Evolutionary conservation across 2,888 invertebrate species (phyloP).

Genomic region (Dryocosmus kuriphilus): DNA sequence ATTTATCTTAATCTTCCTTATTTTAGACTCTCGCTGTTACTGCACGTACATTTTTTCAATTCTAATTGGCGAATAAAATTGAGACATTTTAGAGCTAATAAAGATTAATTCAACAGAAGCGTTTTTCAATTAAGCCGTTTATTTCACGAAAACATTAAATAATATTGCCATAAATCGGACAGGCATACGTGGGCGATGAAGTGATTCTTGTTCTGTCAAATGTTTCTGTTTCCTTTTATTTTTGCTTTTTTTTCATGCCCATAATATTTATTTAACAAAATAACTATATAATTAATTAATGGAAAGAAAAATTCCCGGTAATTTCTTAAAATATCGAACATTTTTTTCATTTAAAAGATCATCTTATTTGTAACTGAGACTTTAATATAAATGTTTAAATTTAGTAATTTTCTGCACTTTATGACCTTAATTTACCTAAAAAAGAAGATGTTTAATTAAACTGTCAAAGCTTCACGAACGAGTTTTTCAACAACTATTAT

Average conservation of each 20-base stretch:
- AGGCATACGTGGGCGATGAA: background rate
- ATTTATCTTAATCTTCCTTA: too few relatives aligned
- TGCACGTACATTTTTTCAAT: background rate
- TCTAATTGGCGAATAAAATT: background rate
- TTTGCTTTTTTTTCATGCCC: too few relatives aligned
- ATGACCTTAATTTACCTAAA: background rate
- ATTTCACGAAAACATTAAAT: background rate
- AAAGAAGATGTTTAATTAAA: background rate
- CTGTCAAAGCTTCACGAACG: too few relatives aligned
- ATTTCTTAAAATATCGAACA: too few relatives aligned
- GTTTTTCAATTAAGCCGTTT: background rate
- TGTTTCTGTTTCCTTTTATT: conserved; percentile 13
- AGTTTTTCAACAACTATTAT: background rate
- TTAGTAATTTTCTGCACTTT: background rate
- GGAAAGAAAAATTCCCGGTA: too few relatives aligned
- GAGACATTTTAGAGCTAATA: background rate
- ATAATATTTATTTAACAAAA: too few relatives aligned
- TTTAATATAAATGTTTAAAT: too few relatives aligned
- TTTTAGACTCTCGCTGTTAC: too few relatives aligned
- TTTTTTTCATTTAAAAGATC: too few relatives aligned
- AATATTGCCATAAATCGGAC: background rate
- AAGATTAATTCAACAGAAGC: background rate
- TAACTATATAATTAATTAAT: too few relatives aligned
- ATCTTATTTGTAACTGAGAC: too few relatives aligned
- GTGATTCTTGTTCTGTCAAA: background rate